Evolutionary conservation across 92 coral and sea anemone species (phyloP), one percentile per base, ranked within the genome.

Genomic region (Phenganax subtilis): DNA sequence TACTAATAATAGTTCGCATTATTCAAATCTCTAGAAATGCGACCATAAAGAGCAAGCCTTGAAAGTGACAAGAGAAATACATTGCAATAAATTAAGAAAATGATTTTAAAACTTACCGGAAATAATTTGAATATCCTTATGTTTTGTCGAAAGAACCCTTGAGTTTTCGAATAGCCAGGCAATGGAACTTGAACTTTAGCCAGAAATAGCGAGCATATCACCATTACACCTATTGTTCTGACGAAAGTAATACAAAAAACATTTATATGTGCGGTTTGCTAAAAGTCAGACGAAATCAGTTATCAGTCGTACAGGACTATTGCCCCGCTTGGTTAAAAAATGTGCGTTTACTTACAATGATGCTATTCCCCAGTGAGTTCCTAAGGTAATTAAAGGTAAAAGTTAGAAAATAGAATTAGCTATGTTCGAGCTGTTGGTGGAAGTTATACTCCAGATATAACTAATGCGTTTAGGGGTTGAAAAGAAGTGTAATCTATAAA

Each of bases 141-240:
- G 6, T 90, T 92, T 29, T 63, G 51, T 71, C 80, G 83, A 37
- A 47, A 72, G 27, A 85, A 78, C 28, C 96, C 92, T 51, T 59
- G n/a, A 28, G 77, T 81, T 87, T 78, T 87, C 28, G 85, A 79
- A 60, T 85, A 89, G 15, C 84, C 86, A 7, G 92, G 93, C 3
- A 93, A 54, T 29, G 96, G 97, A 71, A 93, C 81, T 70, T 88
- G 85, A 37, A 89, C 65, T 16, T 88, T 85, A 84, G 85, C 84
- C 76, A 93, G 56, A 80, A 83, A 84, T 51, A 91, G 93, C 0
- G 97, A 88, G 66, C 90, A 91, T 47, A 93, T 52, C 6, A 88
- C 87, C 75, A 93, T 89, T 85, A 93, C 55, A 7, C 77, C 85
- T 77, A 93, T 89, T 27, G 97, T 93, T 91, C 97, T 91, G 51